phyloP scores from a whole-genome alignment of 1,140 invertebrate genomes.

The Neodiprion pinetum region DNA sequence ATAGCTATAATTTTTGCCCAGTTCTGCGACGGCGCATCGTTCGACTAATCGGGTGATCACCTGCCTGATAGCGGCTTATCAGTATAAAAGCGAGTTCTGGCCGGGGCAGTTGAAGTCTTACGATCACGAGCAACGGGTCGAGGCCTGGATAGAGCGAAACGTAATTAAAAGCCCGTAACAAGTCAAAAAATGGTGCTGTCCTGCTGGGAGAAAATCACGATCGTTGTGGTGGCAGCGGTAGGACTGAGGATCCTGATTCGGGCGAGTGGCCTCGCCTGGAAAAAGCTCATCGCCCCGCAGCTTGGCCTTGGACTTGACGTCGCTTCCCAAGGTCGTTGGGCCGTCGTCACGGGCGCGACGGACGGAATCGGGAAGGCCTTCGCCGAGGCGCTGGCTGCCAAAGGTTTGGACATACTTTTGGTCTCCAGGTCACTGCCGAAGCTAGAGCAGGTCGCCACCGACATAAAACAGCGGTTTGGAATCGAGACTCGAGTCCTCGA shows the following conservation, averaged over 20 bases:
- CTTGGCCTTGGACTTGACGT: conserved; percentile 51
- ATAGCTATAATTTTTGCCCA: no score
- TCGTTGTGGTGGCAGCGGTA: conserved; percentile 48
- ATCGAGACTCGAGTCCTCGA: conserved; percentile 84
- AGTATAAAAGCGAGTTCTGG: no score
- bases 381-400: conserved; percentile 79
- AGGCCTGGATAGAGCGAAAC: no score
- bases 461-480: conserved; percentile 79
- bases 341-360: conserved; percentile 88
- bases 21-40: no score
- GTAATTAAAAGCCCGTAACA: background rate
- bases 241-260: conserved; percentile 46
- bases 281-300: conserved; percentile 50
- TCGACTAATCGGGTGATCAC: background rate
- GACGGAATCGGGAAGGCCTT: conserved; percentile 94
- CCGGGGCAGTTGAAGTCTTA: no score
- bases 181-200: conserved; percentile 49
- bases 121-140: no score
- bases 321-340: conserved; percentile 52
- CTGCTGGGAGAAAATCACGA: conserved; percentile 53
- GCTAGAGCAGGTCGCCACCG: conserved; percentile 78
- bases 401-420: conserved; percentile 86
- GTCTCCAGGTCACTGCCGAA: conserved; percentile 87
- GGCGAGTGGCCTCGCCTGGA: conserved; percentile 46
- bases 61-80: background rate